phyloP scores from a whole-genome alignment of 2,888 invertebrate genomes.

The Pollenia labialis region DNA sequence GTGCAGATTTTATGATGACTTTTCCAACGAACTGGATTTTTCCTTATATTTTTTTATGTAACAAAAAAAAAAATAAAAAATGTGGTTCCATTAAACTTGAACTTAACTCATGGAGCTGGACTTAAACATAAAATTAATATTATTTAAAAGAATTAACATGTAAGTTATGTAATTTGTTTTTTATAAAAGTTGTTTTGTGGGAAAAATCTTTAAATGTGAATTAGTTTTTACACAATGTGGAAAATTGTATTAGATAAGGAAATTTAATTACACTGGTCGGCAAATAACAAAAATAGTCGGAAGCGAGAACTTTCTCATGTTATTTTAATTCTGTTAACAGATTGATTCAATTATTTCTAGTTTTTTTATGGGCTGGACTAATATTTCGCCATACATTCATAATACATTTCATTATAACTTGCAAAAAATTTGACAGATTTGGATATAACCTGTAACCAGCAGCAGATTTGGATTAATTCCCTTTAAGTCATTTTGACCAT shows the following conservation, averaged over 20 bases:
- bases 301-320: too few species aligned
- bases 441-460: too few species aligned
- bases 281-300: too few species aligned
- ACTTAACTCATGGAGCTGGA: constrained; percentile 27
- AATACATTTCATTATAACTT: not conserved
- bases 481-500: too few species aligned
- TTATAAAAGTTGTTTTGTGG: not conserved
- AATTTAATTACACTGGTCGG: too few species aligned
- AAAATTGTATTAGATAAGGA: not conserved
- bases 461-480: too few species aligned
- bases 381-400: too few species aligned
- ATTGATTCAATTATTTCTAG: too few species aligned
- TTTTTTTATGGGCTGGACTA: too few species aligned
- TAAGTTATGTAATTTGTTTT: constrained; percentile 13
- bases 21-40: constrained; percentile 51
- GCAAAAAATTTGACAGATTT: too few species aligned
- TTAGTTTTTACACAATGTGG: not conserved
- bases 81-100: constrained; percentile 52
- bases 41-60: constrained; percentile 12
- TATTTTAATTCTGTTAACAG: too few species aligned
- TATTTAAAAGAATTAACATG: constrained; percentile 17
- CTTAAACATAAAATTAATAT: not conserved
- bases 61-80: not conserved
- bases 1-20: constrained; percentile 18
- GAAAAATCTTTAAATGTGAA: constrained; percentile 27